phyloP scores from a whole-genome alignment of 1,140 invertebrate genomes.

The Drepana arcuata region DNA sequence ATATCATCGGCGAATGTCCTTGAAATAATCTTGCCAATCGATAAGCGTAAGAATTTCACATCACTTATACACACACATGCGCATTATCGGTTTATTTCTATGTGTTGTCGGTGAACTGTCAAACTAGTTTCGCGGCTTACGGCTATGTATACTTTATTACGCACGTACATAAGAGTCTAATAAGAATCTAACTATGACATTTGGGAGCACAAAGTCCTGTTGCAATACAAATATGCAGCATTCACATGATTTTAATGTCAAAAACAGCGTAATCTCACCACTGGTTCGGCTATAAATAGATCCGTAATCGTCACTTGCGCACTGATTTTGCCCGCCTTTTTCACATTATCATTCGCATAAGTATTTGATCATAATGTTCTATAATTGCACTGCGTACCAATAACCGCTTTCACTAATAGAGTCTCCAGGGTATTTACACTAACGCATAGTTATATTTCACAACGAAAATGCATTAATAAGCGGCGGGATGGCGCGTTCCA shows the following conservation, averaged over 20 bases:
- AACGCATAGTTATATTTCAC: slow-evolving; percentile 36
- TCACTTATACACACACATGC: slow-evolving; percentile 54
- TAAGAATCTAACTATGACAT: slow-evolving; percentile 11
- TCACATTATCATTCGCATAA: slow-evolving; percentile 39
- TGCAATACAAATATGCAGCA: slow-evolving; percentile 19
- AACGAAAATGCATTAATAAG: slow-evolving; percentile 34
- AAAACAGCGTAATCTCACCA: slow-evolving; percentile 39
- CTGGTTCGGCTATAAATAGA: slow-evolving; percentile 58
- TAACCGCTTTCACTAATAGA: no score
- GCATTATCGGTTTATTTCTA: slow-evolving; percentile 24
- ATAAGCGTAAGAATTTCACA: slow-evolving; percentile 65
- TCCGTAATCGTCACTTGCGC: slow-evolving; percentile 45
- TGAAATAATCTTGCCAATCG: slow-evolving; percentile 66
- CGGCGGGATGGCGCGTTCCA: slow-evolving; percentile 41
- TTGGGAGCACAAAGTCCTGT: slow-evolving; percentile 17
- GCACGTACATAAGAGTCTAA: slow-evolving; percentile 11
- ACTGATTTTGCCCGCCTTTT: slow-evolving; percentile 63
- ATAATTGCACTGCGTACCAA: slow-evolving; percentile 28
- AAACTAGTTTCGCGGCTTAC: slow-evolving; percentile 57
- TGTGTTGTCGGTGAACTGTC: slow-evolving; percentile 53
- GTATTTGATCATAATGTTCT: slow-evolving; percentile 21
- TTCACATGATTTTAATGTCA: slow-evolving; percentile 9
- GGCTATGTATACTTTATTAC: slow-evolving; percentile 24
- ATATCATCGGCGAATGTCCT: slow-evolving; percentile 37
- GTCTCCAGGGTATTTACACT: no score